Conservation (phyloP, 2,113 vertebrate genomes). For the Chloropsis cyanopogon region DNA sequence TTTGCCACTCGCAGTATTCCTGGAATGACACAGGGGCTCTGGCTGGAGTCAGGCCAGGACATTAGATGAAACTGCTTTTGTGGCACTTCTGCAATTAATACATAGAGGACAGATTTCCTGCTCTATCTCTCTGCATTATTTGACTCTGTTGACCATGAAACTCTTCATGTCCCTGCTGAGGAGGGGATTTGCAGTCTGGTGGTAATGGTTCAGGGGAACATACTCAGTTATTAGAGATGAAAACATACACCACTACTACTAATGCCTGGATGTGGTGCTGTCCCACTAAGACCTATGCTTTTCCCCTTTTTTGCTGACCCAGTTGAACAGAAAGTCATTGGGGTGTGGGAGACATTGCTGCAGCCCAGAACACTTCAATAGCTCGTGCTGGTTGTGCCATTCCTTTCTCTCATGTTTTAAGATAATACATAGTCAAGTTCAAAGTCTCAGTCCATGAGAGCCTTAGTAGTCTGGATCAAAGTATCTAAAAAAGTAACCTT, state of each 20-base stretch:
- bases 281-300: not conserved
- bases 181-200: not conserved
- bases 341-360: not conserved
- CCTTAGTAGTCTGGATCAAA: not conserved
- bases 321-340: not conserved
- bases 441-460: not conserved
- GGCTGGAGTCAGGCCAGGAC: not conserved
- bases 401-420: not conserved
- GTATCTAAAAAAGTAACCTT: not conserved
- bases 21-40: not conserved
- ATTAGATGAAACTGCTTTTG: not conserved
- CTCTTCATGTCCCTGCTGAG: not conserved
- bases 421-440: not conserved
- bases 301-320: not conserved
- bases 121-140: not conserved
- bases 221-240: not conserved
- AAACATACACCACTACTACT: not conserved
- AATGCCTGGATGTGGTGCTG: not conserved
- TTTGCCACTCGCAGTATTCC: not conserved
- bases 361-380: not conserved
- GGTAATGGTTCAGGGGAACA: not conserved
- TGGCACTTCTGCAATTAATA: not conserved
- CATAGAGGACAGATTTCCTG: not conserved
- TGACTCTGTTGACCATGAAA: not conserved
- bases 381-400: not conserved